Percentiles rank a stretch among this genome's conserved stretches.
These are phyloP conservation scores for Nomada lathburiana DNA, from an alignment of 2,888 invertebrate genomes.

Conservation along the genomic window DNA sequence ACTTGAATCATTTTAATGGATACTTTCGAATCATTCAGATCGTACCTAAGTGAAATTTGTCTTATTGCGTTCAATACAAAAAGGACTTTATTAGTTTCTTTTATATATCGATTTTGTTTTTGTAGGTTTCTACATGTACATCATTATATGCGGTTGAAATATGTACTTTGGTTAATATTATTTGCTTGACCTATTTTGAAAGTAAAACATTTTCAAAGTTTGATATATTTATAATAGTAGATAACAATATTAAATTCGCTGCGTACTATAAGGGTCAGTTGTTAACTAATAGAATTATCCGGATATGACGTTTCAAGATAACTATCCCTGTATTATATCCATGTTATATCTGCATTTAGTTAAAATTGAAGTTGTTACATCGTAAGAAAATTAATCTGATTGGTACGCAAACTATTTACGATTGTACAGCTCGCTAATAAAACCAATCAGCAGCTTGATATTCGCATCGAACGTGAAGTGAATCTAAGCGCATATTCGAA, in stretches of 20 bases:
- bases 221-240: not conserved
- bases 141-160: not conserved
- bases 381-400: slow-evolving; percentile 42
- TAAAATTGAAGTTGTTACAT: slow-evolving; percentile 3
- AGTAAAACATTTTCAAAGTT: not conserved
- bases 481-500: slow-evolving; percentile 46
- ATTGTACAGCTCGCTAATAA: slow-evolving; percentile 15
- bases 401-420: slow-evolving; percentile 33
- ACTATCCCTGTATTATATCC: not conserved
- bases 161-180: not conserved
- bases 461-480: slow-evolving; percentile 25
- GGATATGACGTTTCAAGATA: slow-evolving; percentile 40
- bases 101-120: not conserved
- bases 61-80: too few species aligned
- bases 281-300: slow-evolving; percentile 29
- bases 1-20: not conserved
- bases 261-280: not conserved
- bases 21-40: too few species aligned
- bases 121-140: not conserved
- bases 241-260: slow-evolving; percentile 9
- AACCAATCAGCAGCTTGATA: slow-evolving; percentile 43
- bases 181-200: not conserved
- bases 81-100: not conserved
- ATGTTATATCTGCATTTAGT: slow-evolving; percentile 10
- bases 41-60: too few species aligned